Evolutionary conservation across 2,888 invertebrate genomes (phyloP), one percentile per base, ranked within the genome.

Genomic region (Chloromyia formosa): DNA sequence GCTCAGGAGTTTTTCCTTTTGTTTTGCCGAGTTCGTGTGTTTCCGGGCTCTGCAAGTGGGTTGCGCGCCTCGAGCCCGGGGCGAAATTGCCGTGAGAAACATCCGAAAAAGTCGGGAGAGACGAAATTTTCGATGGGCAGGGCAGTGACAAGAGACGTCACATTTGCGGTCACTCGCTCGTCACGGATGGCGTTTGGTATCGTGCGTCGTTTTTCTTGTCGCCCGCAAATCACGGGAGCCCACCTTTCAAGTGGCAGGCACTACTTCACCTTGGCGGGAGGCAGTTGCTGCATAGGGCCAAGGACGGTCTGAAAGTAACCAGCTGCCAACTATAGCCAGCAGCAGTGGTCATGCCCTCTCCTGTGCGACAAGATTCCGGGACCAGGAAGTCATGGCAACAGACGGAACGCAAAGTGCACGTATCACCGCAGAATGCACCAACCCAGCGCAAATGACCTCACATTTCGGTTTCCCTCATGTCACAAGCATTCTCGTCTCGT

Each of bases 111-210:
- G 18, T 16, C 56, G 18, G 18, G 22, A 18, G 10, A 20, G 27
- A 27, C 27, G 16, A 64, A 64, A 40, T 40, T 40, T 10, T 16
- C 22, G 5, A 10, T 64, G 62, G 62, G 62, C 62, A 42, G 62
- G 62, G 62, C 62, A 35, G 7, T 18, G 9, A 16, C 18, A n/a
- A n/a, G n/a, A 40, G 62, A 64, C 62, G 62, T 64, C 62, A 64
- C 27, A 35, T 40, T n/a, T n/a, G n/a, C n/a, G n/a, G n/a, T n/a
- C n/a, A n/a, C n/a, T n/a, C n/a, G n/a, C n/a, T n/a, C n/a, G n/a
- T n/a, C n/a, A n/a, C n/a, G n/a, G n/a, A 10, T n/a, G 16, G 10
- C 56, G 16, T 18, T 56, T 20, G 10, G 10, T 56, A 12, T 54
- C 54, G 10, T 16, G 56, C 49, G 10, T 49, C 12, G 12, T 49